These are phyloP conservation scores for Drosophila tropicalis DNA, from an alignment of 1,140 invertebrate genomes.

Conservation along the genomic window DNA sequence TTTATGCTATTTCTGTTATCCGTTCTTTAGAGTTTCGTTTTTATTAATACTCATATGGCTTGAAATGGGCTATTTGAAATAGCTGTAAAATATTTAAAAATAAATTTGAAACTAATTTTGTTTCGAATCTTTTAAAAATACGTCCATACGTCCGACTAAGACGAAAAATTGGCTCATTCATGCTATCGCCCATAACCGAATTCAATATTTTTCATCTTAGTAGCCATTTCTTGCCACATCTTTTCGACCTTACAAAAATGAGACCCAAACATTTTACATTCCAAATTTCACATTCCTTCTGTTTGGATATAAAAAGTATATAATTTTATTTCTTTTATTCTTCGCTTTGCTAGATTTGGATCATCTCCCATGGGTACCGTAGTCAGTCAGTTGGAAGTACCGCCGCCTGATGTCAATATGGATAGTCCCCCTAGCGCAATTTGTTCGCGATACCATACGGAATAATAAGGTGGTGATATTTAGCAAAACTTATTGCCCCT, in stretches of 20 bases:
- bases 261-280: background rate
- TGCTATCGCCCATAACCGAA: too few relatives aligned
- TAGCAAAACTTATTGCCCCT: slow-evolving; percentile 94
- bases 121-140: too few relatives aligned
- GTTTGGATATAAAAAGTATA: background rate
- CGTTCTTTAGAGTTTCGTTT: too few relatives aligned
- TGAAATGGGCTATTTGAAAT: too few relatives aligned
- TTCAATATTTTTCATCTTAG: background rate
- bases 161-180: too few relatives aligned
- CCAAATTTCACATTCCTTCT: background rate
- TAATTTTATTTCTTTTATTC: background rate
- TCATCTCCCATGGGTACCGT: slow-evolving; percentile 63
- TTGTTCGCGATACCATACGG: slow-evolving; percentile 86
- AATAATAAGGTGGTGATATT: slow-evolving; percentile 93
- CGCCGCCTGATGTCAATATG: slow-evolving; percentile 52
- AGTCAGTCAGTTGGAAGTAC: slow-evolving; percentile 57
- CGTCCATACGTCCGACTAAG: too few relatives aligned
- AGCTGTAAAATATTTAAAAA: too few relatives aligned
- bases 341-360: background rate
- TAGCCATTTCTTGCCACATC: background rate
- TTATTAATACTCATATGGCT: too few relatives aligned
- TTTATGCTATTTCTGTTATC: too few relatives aligned
- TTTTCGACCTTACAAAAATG: background rate
- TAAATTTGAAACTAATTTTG: too few relatives aligned
- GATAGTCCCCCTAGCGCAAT: slow-evolving; percentile 48